Evolutionary conservation across 2,888 invertebrate species (phyloP), one percentile per base, ranked within the genome.

Genomic region (Sipha maydis): DNA sequence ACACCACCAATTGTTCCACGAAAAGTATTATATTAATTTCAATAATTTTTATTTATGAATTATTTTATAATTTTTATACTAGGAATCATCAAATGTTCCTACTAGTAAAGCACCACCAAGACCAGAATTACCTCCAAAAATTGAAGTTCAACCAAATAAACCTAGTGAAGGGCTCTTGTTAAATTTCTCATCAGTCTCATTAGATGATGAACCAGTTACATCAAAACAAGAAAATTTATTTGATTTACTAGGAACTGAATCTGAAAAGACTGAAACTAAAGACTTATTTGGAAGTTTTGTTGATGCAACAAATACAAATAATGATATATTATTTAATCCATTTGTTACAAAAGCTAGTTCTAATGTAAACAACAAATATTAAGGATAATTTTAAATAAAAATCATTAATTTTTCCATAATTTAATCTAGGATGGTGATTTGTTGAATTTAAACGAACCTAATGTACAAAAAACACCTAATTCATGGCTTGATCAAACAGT

Each of bases 231-330:
- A 88, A 41, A 75, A 88, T 48, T 75, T 88, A 41, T 88, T 88
- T 82, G 88, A 88, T 82, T 80, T 88, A 73, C 82, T 88, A 61
- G 88, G 75, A 75, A 25, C 80, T 31, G 88, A 82, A 75, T 41
- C 73, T 75, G 48, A 82, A 19, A 88, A 88, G 41, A 82, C 82
- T 88, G 82, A 88, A 67, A 76, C 88, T 76, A 88, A 88, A 82
- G 88, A 88, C 61, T 75, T 88, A 76, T 88, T 88, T 80, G 88
- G 80, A 31, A 76, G 82, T 67, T 88, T 88, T 75, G 73, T 82
- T 31, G 61, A 88, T 14, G 76, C 82, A 67, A 61, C 80, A 34
- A 85, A 34, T 75, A 56, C 79, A 41, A 75, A 61, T 21, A 88
- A 82, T 67, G 75, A 88, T 82, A 76, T 75, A 79, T 61, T 86